phyloP scores from a whole-genome alignment of 2,888 invertebrate species.

The Drosophila picticornis region DNA sequence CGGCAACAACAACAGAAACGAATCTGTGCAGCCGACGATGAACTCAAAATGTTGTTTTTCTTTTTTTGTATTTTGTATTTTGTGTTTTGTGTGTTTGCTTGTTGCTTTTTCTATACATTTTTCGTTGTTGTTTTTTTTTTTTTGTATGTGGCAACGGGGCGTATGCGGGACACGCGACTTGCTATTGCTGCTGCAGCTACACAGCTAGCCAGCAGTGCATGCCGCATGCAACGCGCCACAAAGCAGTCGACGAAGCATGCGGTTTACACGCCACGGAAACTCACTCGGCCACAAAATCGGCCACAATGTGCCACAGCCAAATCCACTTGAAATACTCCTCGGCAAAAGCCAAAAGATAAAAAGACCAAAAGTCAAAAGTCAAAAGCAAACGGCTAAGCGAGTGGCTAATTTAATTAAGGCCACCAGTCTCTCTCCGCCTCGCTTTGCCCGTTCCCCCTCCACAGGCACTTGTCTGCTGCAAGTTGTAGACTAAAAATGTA shows the following conservation, averaged over 20 bases:
- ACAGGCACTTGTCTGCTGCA: not conserved
- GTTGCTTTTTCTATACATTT: not conserved
- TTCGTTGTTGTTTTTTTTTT: conserved; percentile 11
- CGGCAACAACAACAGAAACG: conserved; percentile 28
- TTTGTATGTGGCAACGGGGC: conserved; percentile 39
- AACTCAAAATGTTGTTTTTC: conserved; percentile 33
- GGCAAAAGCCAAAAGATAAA: conserved; percentile 26
- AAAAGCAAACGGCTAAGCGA: conserved; percentile 29
- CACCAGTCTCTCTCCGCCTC: not conserved
- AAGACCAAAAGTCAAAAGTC: conserved; percentile 17
- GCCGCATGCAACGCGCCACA: conserved; percentile 44
- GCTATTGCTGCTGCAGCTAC: conserved; percentile 20
- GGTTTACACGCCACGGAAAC: conserved; percentile 42
- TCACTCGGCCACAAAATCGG: conserved; percentile 69
- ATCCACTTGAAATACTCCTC: conserved; percentile 35
- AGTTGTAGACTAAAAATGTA: not conserved
- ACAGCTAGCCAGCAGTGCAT: conserved; percentile 58
- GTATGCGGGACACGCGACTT: conserved; percentile 46
- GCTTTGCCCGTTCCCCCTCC: not conserved
- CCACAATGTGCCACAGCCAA: conserved; percentile 53
- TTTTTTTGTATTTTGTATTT: not conserved
- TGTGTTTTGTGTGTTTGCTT: conserved; percentile 6
- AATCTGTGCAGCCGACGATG: conserved; percentile 53
- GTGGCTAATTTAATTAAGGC: conserved; percentile 37
- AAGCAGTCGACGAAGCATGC: conserved; percentile 63